Percentiles rank a stretch among this genome's conserved stretches.
These are phyloP conservation scores for Leptinotarsa peninsularis DNA, from an alignment of 2,888 invertebrate species.

Conservation along the genomic window DNA sequence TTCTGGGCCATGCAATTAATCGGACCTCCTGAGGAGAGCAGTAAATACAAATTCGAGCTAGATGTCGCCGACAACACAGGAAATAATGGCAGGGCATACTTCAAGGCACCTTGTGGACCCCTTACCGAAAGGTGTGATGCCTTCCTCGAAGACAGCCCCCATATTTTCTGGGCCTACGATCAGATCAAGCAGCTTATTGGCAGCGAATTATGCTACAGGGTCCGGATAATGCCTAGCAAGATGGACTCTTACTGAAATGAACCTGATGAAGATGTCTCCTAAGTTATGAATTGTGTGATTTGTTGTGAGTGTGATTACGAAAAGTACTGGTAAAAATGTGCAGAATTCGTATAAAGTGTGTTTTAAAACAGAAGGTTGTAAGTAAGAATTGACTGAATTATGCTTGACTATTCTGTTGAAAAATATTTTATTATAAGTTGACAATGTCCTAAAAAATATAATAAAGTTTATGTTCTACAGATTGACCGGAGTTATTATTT, in stretches of 20 bases:
- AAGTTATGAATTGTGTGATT: too few species aligned
- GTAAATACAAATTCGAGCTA: constrained; percentile 56
- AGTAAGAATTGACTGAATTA: too few species aligned
- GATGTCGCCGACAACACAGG: constrained; percentile 56
- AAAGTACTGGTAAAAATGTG: too few species aligned
- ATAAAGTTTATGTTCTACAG: too few species aligned
- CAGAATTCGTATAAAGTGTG: too few species aligned
- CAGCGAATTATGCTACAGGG: constrained; percentile 34
- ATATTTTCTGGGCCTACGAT: constrained; percentile 20
- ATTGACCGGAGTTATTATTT: too few species aligned
- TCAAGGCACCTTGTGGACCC: constrained; percentile 46
- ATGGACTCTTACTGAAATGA: neutral
- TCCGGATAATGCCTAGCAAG: constrained; percentile 15
- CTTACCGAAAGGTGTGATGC: constrained; percentile 34
- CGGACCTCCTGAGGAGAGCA: constrained; percentile 52
- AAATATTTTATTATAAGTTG: too few species aligned
- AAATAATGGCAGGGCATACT: constrained; percentile 47
- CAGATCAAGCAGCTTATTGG: constrained; percentile 39
- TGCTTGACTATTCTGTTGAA: too few species aligned
- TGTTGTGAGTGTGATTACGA: too few species aligned
- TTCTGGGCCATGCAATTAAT: constrained; percentile 57
- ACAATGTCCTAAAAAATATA: too few species aligned
- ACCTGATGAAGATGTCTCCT: neutral
- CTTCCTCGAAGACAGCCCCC: constrained; percentile 27
- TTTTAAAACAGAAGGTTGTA: too few species aligned